A percentile compares a stretch with the other conserved stretches of the same genome.
Conservation (phyloP, 2,797 vertebrate species). For the Fundulus diaphanus region DNA sequence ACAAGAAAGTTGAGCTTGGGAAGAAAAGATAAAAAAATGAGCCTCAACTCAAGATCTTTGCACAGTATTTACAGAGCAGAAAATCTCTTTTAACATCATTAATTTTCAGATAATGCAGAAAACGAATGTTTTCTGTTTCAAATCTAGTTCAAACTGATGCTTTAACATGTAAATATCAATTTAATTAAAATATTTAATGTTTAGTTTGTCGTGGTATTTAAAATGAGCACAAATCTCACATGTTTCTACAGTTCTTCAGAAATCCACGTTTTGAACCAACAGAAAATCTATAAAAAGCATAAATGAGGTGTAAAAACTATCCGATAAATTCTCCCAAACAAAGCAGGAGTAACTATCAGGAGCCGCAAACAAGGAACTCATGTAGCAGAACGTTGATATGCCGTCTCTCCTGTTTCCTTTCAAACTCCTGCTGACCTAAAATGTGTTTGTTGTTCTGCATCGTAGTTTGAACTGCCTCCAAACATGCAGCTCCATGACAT, state of each 20-base stretch:
- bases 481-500: not conserved
- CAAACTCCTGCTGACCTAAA: not conserved
- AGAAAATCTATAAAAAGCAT: not conserved
- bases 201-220: not conserved
- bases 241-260: not conserved
- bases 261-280: not conserved
- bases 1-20: too few relatives aligned
- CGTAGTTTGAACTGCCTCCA: not conserved
- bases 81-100: not conserved
- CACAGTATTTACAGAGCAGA: too few relatives aligned
- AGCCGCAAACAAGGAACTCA: too few relatives aligned
- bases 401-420: not conserved
- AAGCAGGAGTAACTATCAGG: too few relatives aligned
- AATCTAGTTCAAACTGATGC: not conserved
- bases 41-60: too few relatives aligned
- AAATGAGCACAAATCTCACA: not conserved
- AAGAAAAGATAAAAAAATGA: too few relatives aligned
- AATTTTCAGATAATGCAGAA: too few relatives aligned
- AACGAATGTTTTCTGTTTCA: too few relatives aligned
- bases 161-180: not conserved
- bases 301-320: too few relatives aligned
- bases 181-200: not conserved
- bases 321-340: too few relatives aligned
- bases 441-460: not conserved
- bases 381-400: too few relatives aligned